phyloP scores from a whole-genome alignment of 2,888 invertebrate genomes.

The Cantharis rufa region DNA sequence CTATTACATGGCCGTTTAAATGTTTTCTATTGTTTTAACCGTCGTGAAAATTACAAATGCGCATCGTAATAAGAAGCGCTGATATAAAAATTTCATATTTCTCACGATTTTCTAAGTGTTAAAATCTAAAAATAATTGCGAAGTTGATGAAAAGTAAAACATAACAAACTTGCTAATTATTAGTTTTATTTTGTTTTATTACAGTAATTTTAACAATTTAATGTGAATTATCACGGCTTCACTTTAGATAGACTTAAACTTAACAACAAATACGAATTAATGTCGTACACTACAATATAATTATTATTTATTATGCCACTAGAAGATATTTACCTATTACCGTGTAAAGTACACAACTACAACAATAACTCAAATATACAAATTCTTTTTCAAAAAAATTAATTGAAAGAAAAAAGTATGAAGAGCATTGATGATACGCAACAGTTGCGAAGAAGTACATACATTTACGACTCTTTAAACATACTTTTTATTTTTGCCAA shows the following conservation, averaged over 20 bases:
- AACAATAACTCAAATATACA: too few species aligned
- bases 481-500: background rate
- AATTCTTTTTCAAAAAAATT: background rate
- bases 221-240: background rate
- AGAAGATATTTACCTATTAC: background rate
- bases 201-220: background rate
- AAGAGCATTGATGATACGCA: background rate
- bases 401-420: background rate
- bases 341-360: background rate
- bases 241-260: background rate
- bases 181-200: background rate
- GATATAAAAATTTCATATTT: background rate
- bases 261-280: background rate
- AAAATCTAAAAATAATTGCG: background rate
- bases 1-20: background rate
- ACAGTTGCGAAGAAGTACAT: background rate
- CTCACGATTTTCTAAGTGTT: background rate
- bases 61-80: background rate
- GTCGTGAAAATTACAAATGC: background rate
- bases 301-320: background rate
- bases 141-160: background rate
- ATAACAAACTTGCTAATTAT: background rate
- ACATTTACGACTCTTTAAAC: background rate
- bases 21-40: background rate
- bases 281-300: background rate